These are phyloP conservation scores for Cinclus cinclus DNA, from an alignment of 2,113 vertebrate species.

Conservation along the genomic window DNA sequence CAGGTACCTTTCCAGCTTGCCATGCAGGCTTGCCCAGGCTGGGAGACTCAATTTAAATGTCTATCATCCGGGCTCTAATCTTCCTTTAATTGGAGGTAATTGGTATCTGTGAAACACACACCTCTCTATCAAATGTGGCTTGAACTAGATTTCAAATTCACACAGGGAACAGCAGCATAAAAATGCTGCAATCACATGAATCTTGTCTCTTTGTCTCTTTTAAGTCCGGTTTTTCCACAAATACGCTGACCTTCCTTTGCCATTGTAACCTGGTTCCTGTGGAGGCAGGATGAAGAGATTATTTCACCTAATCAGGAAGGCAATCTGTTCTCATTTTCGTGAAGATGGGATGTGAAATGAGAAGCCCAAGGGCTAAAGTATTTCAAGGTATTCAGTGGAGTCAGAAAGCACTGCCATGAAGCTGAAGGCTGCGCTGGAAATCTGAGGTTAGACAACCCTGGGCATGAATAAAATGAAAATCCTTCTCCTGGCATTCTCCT, in stretches of 20 bases:
- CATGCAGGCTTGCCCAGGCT: background rate
- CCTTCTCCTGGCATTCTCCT: background rate
- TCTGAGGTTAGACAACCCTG: background rate
- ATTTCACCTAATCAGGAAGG: conserved; percentile 51
- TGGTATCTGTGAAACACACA: background rate
- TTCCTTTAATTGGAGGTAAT: background rate
- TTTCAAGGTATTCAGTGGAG: background rate
- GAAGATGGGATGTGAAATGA: background rate
- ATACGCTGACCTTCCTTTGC: background rate
- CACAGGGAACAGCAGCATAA: background rate
- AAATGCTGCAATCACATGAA: background rate
- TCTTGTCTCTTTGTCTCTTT: background rate
- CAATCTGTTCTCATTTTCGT: conserved; percentile 36
- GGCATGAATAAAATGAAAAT: background rate
- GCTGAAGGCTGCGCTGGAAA: background rate
- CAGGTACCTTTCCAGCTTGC: background rate
- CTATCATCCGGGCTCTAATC: background rate
- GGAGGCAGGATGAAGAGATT: conserved; percentile 26
- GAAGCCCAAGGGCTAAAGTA: background rate
- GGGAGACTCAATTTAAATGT: background rate
- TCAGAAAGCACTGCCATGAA: background rate
- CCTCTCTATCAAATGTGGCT: background rate
- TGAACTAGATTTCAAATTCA: background rate
- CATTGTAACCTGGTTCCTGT: conserved; percentile 27
- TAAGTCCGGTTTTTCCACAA: background rate